Evolutionary conservation across 2,888 invertebrate genomes (phyloP).

Genomic region (Podotricha telesiphe): DNA sequence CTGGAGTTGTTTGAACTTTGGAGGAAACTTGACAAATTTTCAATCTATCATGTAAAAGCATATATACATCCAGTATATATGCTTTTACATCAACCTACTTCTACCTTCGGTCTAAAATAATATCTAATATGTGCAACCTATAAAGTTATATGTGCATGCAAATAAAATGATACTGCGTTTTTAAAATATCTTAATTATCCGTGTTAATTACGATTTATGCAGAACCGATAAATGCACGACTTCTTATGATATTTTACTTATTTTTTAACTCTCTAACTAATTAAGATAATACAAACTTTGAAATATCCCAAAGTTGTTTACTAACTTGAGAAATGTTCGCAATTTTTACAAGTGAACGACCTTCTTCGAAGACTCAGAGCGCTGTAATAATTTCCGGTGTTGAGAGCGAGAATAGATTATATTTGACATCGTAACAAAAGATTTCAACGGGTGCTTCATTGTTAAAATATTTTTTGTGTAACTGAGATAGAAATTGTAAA

Average conservation of each 20-base stretch:
- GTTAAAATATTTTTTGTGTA: conserved; percentile 22
- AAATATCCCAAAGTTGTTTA: conserved; percentile 18
- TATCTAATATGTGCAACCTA: neutral
- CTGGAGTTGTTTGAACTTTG: neutral
- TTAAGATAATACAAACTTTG: conserved; percentile 74
- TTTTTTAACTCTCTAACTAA: conserved; percentile 67
- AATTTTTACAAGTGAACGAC: conserved; percentile 54
- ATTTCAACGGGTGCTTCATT: conserved; percentile 64
- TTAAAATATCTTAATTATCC: conserved; percentile 71
- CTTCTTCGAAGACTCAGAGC: conserved; percentile 44
- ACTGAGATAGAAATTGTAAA: conserved; percentile 12
- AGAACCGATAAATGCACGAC: conserved; percentile 60
- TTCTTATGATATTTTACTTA: conserved; percentile 77
- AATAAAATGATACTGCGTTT: conserved; percentile 36
- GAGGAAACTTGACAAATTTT: no score
- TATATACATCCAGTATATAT: no score
- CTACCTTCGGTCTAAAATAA: no score
- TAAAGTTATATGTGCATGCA: conserved; percentile 7
- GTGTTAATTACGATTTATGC: conserved; percentile 45
- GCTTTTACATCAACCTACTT: no score
- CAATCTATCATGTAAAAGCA: no score
- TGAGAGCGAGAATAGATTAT: conserved; percentile 30
- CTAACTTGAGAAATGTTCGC: conserved; percentile 58
- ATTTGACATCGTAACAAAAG: conserved; percentile 56
- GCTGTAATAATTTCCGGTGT: conserved; percentile 26